Evolutionary conservation across 2,888 invertebrate species (phyloP).

Genomic region (Brassicogethes aeneus): DNA sequence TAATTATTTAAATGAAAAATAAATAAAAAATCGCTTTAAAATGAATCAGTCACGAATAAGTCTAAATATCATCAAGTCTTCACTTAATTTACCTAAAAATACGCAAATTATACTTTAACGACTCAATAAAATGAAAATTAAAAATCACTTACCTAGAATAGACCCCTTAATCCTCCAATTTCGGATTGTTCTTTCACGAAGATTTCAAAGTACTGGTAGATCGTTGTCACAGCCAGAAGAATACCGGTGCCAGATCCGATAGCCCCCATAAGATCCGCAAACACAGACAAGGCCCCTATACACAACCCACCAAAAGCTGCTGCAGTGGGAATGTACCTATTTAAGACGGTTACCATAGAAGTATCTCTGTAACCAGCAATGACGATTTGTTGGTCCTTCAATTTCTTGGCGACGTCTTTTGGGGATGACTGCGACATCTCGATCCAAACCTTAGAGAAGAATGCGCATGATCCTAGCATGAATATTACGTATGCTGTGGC

Average conservation of each 20-base stretch:
- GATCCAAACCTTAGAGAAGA: conserved; percentile 99
- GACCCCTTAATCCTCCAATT: conserved; percentile 97
- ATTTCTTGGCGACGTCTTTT: conserved; percentile 98
- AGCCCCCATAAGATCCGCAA: conserved; percentile 98
- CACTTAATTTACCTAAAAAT: no score
- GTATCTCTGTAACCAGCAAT: conserved; percentile 99
- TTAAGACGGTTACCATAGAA: conserved; percentile 98
- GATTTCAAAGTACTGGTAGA: conserved; percentile 99
- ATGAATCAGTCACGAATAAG: no score
- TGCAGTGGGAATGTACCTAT: conserved; percentile 99
- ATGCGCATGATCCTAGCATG: conserved; percentile 99
- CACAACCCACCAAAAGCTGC: conserved; percentile 99
- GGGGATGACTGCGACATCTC: conserved; percentile 99
- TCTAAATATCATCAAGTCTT: no score
- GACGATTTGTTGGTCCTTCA: conserved; percentile 99
- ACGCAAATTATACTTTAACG: no score
- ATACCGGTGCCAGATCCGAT: conserved; percentile 99
- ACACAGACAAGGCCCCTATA: conserved; percentile 96
- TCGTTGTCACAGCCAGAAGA: conserved; percentile 96
- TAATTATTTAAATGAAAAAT: no score
- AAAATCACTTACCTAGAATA: no score
- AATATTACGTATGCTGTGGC: conserved; percentile 94
- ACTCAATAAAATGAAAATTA: no score
- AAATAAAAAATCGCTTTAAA: no score
- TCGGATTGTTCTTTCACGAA: conserved; percentile 99